phyloP scores from a whole-genome alignment of 2,888 invertebrate genomes.

The Amphipyra tragopoginis region DNA sequence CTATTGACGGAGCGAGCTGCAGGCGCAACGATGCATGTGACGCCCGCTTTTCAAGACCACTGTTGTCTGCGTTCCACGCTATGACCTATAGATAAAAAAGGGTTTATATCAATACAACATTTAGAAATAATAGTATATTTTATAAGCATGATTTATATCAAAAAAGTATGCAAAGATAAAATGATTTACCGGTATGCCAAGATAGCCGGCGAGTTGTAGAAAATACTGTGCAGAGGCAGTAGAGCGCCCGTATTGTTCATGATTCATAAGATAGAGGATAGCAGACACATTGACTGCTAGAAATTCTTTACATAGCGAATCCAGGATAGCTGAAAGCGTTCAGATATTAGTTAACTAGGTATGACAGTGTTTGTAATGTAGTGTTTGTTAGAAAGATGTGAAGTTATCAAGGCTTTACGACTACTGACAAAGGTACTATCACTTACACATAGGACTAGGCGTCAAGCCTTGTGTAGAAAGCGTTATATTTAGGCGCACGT shows the following conservation, averaged over 20 bases:
- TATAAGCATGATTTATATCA: conserved; percentile 26
- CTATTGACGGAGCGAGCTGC: conserved; percentile 98
- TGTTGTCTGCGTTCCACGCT: conserved; percentile 99
- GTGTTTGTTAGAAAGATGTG: conserved; percentile 38
- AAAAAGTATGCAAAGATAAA: conserved; percentile 59
- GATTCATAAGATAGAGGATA: conserved; percentile 98
- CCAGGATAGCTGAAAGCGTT: conserved; percentile 94
- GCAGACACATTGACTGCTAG: conserved; percentile 96
- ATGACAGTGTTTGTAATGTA: conserved; percentile 41
- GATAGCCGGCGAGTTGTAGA: conserved; percentile 97
- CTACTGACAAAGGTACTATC: conserved; percentile 22
- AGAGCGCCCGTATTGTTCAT: conserved; percentile 97
- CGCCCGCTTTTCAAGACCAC: conserved; percentile 94
- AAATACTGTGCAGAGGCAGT: conserved; percentile 98
- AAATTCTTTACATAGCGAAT: conserved; percentile 96
- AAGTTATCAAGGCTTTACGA: conserved; percentile 24
- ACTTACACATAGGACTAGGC: conserved; percentile 94
- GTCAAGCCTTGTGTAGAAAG: conserved; percentile 93
- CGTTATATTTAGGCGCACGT: conserved; percentile 92
- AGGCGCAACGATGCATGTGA: conserved; percentile 97
- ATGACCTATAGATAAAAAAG: conserved; percentile 90
- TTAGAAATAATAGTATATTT: conserved; percentile 1
- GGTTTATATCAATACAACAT: conserved; percentile 11
- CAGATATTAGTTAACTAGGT: conserved; percentile 64
- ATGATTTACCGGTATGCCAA: conserved; percentile 95